Conservation (phyloP, 2,888 invertebrate genomes). For the Drosophila aldrichi region DNA sequence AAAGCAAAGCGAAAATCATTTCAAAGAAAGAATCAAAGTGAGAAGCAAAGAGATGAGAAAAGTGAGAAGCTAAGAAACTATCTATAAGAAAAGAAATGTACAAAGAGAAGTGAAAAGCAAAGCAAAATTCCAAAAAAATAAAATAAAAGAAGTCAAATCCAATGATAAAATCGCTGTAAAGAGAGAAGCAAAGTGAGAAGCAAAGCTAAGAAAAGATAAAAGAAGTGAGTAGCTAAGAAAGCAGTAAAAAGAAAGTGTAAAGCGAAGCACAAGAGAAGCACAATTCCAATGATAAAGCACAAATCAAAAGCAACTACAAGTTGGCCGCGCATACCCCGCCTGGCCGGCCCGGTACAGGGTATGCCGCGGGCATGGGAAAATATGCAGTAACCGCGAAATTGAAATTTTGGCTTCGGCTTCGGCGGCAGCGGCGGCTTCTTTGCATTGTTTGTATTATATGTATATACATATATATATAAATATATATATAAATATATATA, state of each 20-base stretch:
- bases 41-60: no score
- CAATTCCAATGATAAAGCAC: neutral
- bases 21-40: no score
- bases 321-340: neutral
- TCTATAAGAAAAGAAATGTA: no score
- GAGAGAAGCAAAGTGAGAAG: no score
- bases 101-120: neutral
- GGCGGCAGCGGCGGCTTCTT: constrained; percentile 66
- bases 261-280: neutral
- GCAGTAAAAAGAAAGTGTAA: neutral
- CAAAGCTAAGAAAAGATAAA: neutral
- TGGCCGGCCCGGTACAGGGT: constrained; percentile 24
- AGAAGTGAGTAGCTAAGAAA: neutral
- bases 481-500: no score
- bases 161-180: no score
- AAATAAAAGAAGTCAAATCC: no score
- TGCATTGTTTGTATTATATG: constrained; percentile 62
- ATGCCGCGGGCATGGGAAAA: constrained; percentile 67
- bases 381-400: constrained; percentile 81
- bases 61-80: neutral
- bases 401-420: constrained; percentile 74
- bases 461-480: no score
- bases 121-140: no score
- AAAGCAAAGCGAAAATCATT: no score
- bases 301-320: neutral